Conservation (phyloP, 2,888 invertebrate genomes). For the Nomada lathburiana region DNA sequence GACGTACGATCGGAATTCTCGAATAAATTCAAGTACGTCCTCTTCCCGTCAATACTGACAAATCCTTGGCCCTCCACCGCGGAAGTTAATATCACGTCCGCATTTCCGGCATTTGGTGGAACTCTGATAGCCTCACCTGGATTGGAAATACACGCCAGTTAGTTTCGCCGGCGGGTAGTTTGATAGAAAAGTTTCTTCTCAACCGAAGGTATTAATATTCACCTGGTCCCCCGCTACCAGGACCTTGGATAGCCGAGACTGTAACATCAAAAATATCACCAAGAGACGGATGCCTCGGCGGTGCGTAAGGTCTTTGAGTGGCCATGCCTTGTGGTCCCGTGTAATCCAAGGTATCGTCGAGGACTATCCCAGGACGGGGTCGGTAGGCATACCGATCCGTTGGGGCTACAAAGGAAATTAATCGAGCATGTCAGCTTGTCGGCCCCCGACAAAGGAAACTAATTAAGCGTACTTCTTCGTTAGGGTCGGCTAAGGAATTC, state of each 20-base stretch:
- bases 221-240: slow-evolving; percentile 86
- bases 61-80: slow-evolving; percentile 93
- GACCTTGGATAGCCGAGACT: slow-evolving; percentile 94
- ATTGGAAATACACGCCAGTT: background rate
- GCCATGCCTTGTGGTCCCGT: slow-evolving; percentile 83
- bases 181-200: background rate
- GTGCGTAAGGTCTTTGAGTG: slow-evolving; percentile 85
- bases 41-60: slow-evolving; percentile 96
- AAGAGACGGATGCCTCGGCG: slow-evolving; percentile 84
- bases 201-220: slow-evolving; percentile 22
- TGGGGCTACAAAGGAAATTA: slow-evolving; percentile 62
- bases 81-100: slow-evolving; percentile 91
- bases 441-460: slow-evolving; percentile 50
- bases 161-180: background rate
- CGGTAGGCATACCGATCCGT: slow-evolving; percentile 87
- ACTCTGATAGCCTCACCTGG: slow-evolving; percentile 80
- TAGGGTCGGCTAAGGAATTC: slow-evolving; percentile 25
- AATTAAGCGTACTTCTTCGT: slow-evolving; percentile 42
- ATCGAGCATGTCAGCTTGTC: slow-evolving; percentile 34
- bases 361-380: slow-evolving; percentile 93
- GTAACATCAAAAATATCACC: slow-evolving; percentile 95
- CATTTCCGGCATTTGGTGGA: slow-evolving; percentile 77
- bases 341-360: slow-evolving; percentile 88
- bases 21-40: slow-evolving; percentile 94
- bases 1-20: slow-evolving; percentile 86